Evolutionary conservation across 2,797 vertebrate genomes (phyloP), one percentile per base, ranked within the genome.

Genomic region (Gobio occitaniae): DNA sequence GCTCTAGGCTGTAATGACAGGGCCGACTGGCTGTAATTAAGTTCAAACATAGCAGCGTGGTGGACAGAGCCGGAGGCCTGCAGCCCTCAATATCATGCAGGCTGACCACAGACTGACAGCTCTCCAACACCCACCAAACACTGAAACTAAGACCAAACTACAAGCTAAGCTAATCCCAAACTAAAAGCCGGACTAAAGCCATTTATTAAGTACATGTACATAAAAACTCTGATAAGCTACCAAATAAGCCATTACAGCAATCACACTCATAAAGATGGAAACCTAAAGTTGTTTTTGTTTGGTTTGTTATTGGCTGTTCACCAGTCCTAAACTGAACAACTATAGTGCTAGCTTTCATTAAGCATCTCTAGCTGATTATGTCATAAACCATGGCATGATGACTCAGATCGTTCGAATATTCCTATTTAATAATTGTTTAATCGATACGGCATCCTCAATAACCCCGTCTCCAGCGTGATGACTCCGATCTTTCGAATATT

Each of bases 41-140:
- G 86, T 90, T 90, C 91, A 91, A 91, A 91, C 91, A 89, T 90
- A 91, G 90, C 90, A 89, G 89, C 80, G 17, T 85, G 88, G 88
- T 74, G 77, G 88, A 83, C 83, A 29, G 76, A 87, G 85, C 84
- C 75, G 74, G 86, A 91, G 84, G 85, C 87, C 83, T 88, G 82
- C 77, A 87, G 84, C 86, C 87, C 84, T 84, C 83, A 83, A 71
- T 84, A 91, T 87, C 87, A 84, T 88, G 84, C 86, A 88, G 74
- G 56, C 81, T 61, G 70, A 77, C 89, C 89, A 84, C 89, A 90
- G 87, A 86, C 87, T 88, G 88, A 88, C 88, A 89, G 89, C 87
- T 75, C 80, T 83, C 84, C 83, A 84, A 88, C 87, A 86, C 87
- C 72, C 80, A 29, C 84, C 85, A 85, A 84, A 87, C 80, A 70